A percentile compares a stretch with the other conserved stretches of the same genome.
phyloP scores from a whole-genome alignment of 2,888 invertebrate genomes.

The Trilocha varians region DNA sequence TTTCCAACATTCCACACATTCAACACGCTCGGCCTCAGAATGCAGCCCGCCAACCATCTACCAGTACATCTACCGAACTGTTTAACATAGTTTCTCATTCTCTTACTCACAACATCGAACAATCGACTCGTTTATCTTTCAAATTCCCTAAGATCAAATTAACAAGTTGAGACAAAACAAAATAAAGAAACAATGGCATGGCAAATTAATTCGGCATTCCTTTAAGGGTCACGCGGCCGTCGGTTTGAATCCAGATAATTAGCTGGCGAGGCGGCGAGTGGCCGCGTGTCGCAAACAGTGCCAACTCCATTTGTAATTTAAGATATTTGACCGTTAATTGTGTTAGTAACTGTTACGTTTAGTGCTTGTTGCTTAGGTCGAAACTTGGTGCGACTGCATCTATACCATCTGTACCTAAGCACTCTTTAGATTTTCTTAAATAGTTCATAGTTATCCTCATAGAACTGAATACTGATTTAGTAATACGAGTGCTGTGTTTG shows the following conservation, averaged over 20 bases:
- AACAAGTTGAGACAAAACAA: conserved; percentile 22
- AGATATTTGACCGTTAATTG: conserved; percentile 63
- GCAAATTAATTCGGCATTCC: conserved; percentile 41
- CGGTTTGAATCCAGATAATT: conserved; percentile 59
- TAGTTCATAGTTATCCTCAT: conserved; percentile 48
- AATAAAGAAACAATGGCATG: conserved; percentile 30
- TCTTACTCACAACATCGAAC: conserved; percentile 22
- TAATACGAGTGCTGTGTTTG: conserved; percentile 58
- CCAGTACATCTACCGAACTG: conserved; percentile 48
- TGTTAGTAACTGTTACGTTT: conserved; percentile 61
- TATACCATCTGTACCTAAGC: conserved; percentile 31
- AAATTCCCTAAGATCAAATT: conserved; percentile 9
- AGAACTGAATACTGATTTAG: conserved; percentile 43
- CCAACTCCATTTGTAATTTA: conserved; percentile 65
- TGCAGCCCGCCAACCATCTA: conserved; percentile 50
- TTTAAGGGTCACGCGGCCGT: conserved; percentile 43
- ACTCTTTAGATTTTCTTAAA: conserved; percentile 42
- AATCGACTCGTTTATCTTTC: neutral
- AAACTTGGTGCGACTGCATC: conserved; percentile 38
- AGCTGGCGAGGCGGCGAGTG: conserved; percentile 53
- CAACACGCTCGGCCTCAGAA: conserved; percentile 60
- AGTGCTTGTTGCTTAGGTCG: conserved; percentile 61
- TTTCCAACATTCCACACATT: conserved; percentile 56
- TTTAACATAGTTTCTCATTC: conserved; percentile 48
- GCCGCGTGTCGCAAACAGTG: conserved; percentile 51